Conservation (phyloP, 1,140 invertebrate genomes). For the Drosophila pseudoananassae region DNA sequence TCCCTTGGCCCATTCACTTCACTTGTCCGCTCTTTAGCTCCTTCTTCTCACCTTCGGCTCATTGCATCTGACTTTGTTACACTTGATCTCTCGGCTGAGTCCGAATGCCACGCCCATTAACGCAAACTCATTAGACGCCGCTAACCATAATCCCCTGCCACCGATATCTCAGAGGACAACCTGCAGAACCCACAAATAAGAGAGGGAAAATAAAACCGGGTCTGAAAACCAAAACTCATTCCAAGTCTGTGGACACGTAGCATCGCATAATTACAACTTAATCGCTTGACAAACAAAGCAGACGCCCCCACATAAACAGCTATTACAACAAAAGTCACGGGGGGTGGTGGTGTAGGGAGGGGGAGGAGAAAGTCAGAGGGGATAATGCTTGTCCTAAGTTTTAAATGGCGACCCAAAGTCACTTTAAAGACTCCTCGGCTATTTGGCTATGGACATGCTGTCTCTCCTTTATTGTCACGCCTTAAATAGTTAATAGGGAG, state of each 20-base stretch:
- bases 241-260: slow-evolving; percentile 61
- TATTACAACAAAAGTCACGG: slow-evolving; percentile 36
- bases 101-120: slow-evolving; percentile 45
- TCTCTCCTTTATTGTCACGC: slow-evolving; percentile 53
- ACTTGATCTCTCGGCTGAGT: slow-evolving; percentile 10
- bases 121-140: slow-evolving; percentile 72
- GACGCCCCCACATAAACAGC: slow-evolving; percentile 68
- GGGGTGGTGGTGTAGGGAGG: neutral
- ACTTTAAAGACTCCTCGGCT: slow-evolving; percentile 63
- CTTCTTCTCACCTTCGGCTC: slow-evolving; percentile 20
- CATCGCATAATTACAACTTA: slow-evolving; percentile 80
- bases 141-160: slow-evolving; percentile 58
- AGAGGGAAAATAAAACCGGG: neutral
- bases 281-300: slow-evolving; percentile 79
- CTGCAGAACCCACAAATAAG: slow-evolving; percentile 11
- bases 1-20: neutral
- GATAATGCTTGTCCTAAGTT: slow-evolving; percentile 62
- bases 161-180: neutral
- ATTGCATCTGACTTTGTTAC: slow-evolving; percentile 11
- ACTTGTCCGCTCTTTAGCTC: neutral
- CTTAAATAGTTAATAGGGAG: slow-evolving; percentile 72
- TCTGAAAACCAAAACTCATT: slow-evolving; percentile 28
- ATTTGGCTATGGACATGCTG: slow-evolving; percentile 6
- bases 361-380: slow-evolving; percentile 4
- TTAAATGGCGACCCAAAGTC: slow-evolving; percentile 63